phyloP scores from a whole-genome alignment of 2,113 vertebrate species.

The Acanthisitta chloris region DNA sequence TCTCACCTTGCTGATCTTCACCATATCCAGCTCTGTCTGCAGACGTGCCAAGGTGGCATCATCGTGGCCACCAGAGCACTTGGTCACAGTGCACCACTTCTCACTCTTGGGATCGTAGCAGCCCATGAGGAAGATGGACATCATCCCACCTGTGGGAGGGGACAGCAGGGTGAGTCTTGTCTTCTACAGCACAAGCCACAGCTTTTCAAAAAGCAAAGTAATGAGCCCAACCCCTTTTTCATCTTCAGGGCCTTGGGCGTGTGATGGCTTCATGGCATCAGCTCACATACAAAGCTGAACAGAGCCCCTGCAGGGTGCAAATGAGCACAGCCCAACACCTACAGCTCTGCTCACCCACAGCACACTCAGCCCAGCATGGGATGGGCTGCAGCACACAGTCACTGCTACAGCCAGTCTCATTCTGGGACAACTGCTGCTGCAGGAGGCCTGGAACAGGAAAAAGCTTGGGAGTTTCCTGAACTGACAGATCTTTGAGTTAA shows the following conservation, averaged over 20 bases:
- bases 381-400: not conserved
- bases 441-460: not conserved
- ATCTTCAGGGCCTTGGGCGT: not conserved
- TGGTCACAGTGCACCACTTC: slow-evolving; percentile 98
- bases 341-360: not conserved
- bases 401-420: not conserved
- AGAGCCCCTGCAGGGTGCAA: not conserved
- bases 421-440: not conserved
- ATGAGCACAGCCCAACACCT: not conserved
- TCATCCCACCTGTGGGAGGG: slow-evolving; percentile 87
- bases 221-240: not conserved
- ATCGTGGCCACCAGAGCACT: slow-evolving; percentile 93
- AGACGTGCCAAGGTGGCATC: slow-evolving; percentile 90
- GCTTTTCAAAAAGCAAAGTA: not conserved
- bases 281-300: not conserved
- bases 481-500: not conserved
- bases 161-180: not conserved
- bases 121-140: slow-evolving; percentile 99
- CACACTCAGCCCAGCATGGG: accelerated
- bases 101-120: slow-evolving; percentile 90
- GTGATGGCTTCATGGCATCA: not conserved
- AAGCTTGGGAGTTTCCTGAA: not conserved
- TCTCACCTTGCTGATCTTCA: slow-evolving; percentile 98
- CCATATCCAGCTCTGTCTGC: slow-evolving; percentile 93
- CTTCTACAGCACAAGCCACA: not conserved